phyloP scores from a whole-genome alignment of 1,140 invertebrate genomes.

The Tetramorium alpestre region DNA sequence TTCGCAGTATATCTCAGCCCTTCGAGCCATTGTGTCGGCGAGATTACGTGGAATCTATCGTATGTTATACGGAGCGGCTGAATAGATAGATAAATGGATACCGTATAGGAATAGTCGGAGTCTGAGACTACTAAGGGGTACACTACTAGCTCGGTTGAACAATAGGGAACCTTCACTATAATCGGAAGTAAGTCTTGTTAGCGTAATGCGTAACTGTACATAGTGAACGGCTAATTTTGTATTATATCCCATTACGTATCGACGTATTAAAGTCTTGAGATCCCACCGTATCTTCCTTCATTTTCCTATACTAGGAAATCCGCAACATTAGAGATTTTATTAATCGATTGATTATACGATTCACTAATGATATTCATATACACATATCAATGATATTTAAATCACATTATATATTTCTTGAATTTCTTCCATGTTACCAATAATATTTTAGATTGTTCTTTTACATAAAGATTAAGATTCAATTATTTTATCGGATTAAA shows the following conservation, averaged over 20 bases:
- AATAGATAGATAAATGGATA: conserved; percentile 77
- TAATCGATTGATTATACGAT: not conserved
- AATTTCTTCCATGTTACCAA: not conserved
- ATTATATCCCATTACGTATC: conserved; percentile 76
- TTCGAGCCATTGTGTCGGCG: conserved; percentile 67
- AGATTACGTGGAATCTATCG: conserved; percentile 78
- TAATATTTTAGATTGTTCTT: not conserved
- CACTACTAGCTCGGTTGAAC: conserved; percentile 69
- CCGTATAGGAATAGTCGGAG: conserved; percentile 65
- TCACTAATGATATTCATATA: not conserved
- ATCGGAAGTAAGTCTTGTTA: conserved; percentile 84
- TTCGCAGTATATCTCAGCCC: conserved; percentile 37
- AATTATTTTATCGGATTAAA: not conserved
- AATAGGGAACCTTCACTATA: conserved; percentile 75
- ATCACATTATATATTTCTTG: not conserved
- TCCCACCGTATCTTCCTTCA: not conserved
- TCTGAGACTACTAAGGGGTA: conserved; percentile 63
- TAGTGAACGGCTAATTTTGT: conserved; percentile 80
- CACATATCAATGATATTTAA: not conserved
- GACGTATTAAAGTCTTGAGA: conserved; percentile 69
- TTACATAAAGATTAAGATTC: not conserved
- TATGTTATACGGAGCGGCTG: conserved; percentile 70
- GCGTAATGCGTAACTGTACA: conserved; percentile 83
- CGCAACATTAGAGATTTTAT: conserved; percentile 2
- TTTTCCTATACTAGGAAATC: not conserved